phyloP scores from a whole-genome alignment of 2,888 invertebrate species.

The Phortica okadai region DNA sequence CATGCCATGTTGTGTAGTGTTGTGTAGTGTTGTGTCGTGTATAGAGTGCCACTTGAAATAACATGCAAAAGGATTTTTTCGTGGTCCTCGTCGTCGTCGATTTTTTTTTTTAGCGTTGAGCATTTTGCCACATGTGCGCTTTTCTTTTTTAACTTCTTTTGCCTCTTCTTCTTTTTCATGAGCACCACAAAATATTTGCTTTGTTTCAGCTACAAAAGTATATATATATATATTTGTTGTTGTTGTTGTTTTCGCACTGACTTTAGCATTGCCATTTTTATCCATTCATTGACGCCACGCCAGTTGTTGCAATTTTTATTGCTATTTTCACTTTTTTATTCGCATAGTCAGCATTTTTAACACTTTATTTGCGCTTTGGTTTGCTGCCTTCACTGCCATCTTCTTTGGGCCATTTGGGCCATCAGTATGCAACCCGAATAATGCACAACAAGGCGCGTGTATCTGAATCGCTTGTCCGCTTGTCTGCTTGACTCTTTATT shows the following conservation, averaged over 20 bases:
- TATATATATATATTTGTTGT: neutral
- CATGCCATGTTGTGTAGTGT: slow-evolving; percentile 8
- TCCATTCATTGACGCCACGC: neutral
- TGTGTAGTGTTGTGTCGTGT: neutral
- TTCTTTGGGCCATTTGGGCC: slow-evolving; percentile 52
- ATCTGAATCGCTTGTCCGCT: slow-evolving; percentile 26
- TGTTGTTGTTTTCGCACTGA: neutral
- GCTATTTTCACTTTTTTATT: slow-evolving; percentile 42
- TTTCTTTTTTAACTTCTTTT: slow-evolving; percentile 16
- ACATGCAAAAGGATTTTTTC: slow-evolving; percentile 68
- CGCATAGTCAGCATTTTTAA: slow-evolving; percentile 62
- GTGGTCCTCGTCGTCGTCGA: slow-evolving; percentile 34
- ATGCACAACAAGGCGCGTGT: slow-evolving; percentile 22
- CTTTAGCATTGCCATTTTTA: neutral
- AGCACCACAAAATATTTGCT: slow-evolving; percentile 12
- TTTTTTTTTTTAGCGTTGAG: slow-evolving; percentile 26
- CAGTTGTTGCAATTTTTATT: slow-evolving; percentile 33
- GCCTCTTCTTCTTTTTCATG: neutral
- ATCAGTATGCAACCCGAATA: slow-evolving; percentile 40
- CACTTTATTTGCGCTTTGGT: slow-evolving; percentile 57
- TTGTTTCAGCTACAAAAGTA: neutral
- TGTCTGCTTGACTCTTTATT: slow-evolving; percentile 46
- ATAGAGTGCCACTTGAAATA: slow-evolving; percentile 60
- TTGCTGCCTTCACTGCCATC: slow-evolving; percentile 57
- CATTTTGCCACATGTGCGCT: slow-evolving; percentile 58